These are phyloP conservation scores for Clarias macrocephalus DNA, from an alignment of 2,113 vertebrate genomes.

Conservation along the genomic window DNA sequence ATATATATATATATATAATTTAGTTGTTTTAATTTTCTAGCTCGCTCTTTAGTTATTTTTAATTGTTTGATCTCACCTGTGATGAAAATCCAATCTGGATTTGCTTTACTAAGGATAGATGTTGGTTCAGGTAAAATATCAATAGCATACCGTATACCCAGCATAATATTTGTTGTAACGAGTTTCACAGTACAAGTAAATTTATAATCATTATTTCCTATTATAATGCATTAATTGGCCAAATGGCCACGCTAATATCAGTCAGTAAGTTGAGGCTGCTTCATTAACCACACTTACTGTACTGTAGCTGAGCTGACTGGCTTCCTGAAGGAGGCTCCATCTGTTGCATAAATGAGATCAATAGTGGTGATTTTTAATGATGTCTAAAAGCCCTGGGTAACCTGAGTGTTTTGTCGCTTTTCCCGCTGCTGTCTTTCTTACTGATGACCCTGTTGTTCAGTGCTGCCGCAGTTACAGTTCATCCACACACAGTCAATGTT, in stretches of 20 bases:
- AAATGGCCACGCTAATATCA: background rate
- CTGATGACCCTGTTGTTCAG: constrained; percentile 19
- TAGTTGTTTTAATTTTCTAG: background rate
- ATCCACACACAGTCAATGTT: background rate
- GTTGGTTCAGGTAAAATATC: background rate
- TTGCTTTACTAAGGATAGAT: background rate
- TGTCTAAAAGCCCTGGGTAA: constrained; percentile 70
- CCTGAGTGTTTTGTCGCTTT: constrained; percentile 50
- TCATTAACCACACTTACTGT: constrained; percentile 36
- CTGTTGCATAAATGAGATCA: constrained; percentile 65
- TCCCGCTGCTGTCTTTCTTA: constrained; percentile 28
- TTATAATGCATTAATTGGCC: background rate
- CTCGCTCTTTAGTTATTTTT: background rate
- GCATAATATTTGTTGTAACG: background rate
- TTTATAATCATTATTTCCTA: background rate
- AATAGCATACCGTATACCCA: background rate
- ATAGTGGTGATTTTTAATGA: constrained; percentile 66
- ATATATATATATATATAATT: too few relatives aligned
- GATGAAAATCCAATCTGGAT: background rate
- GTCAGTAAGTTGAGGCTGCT: background rate
- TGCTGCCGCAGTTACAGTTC: background rate
- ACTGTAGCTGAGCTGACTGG: constrained; percentile 37
- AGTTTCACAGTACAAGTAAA: background rate
- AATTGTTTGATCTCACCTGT: background rate
- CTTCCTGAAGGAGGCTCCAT: constrained; percentile 56